Evolutionary conservation across 2,113 vertebrate genomes (phyloP), one percentile per base, ranked within the genome.

Genomic region (Chiloscyllium plagiosum): DNA sequence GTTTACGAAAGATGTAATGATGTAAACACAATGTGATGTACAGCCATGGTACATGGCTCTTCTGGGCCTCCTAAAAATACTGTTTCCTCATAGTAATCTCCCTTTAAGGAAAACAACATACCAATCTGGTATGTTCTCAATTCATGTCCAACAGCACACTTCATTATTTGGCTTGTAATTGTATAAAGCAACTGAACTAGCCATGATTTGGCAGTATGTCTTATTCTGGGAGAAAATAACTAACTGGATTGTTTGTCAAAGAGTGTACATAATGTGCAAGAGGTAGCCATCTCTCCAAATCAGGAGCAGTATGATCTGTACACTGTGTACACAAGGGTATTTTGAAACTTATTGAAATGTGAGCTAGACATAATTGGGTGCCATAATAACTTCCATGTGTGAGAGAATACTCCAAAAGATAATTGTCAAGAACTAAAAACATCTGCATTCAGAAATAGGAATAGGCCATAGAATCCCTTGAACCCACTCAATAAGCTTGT

Each of bases 161-260:
- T 83, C 80, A 47, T 47, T 83, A 37, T 83, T 83, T 83, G 80
- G 80, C 37, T 42, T 42, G 6, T 83, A 20, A 42, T 83, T 83
- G 37, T 83, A 83, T 47, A 83, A 83, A 83, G 80, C 37, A 37
- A 83, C 80, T 83, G 80, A 83, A 83, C 37, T 42, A 4, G 17
- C 80, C 42, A 89, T 89, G 86, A 52, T 89, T 89, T 89, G 86
- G 86, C 86, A 89, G 20, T 89, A 89, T 29, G 86, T 56, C 50
- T 89, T 52, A 89, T 15, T 89, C 50, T 89, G 50, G 19, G n/a
- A 37, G 15, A 89, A 29, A 89, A 13, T 2, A 29, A 89, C 1
- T 2, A 26, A 42, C 85, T 87, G 86, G 26, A 89, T 56, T 89
- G 37, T 52, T 29, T 89, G 86, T 50, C 47, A 89, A 56, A 47